phyloP scores from a whole-genome alignment of 2,113 vertebrate species.

The Alouatta palliata region DNA sequence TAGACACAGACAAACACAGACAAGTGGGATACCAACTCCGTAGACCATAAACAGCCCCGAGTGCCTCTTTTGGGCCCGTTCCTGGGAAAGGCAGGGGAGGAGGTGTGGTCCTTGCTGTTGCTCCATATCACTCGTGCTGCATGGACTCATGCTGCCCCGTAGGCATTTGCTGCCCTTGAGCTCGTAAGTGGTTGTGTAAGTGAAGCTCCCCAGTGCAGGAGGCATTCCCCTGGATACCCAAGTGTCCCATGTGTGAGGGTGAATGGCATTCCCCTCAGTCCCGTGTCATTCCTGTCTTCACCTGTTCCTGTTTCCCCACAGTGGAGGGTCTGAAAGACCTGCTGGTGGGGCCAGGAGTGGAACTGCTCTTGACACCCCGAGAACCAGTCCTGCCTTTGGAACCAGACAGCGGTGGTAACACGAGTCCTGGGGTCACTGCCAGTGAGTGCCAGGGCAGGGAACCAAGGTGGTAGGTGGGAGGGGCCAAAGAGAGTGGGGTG shows the following conservation, averaged over 20 bases:
- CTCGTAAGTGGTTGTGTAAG: accelerated
- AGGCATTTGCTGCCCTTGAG: neutral
- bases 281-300: neutral
- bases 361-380: constrained; percentile 76
- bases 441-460: constrained; percentile 61
- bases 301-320: constrained; percentile 49
- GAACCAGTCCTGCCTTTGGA: constrained; percentile 76
- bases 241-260: accelerated
- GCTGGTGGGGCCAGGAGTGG: constrained; percentile 83
- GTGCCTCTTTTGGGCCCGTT: neutral
- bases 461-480: neutral
- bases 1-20: neutral
- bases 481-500: no score
- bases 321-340: constrained; percentile 92
- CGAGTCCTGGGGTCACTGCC: constrained; percentile 78
- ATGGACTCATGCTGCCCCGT: neutral
- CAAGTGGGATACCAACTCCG: accelerated
- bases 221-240: neutral
- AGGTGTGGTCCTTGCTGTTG: neutral
- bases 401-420: constrained; percentile 73
- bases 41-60: neutral
- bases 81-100: neutral
- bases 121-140: neutral
- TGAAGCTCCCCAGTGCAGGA: neutral
- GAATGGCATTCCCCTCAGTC: no score